Percentiles rank a stretch among this genome's conserved stretches.
Evolutionary conservation across 2,888 invertebrate species (phyloP).

Genomic region (Drymonia ruficornis): DNA sequence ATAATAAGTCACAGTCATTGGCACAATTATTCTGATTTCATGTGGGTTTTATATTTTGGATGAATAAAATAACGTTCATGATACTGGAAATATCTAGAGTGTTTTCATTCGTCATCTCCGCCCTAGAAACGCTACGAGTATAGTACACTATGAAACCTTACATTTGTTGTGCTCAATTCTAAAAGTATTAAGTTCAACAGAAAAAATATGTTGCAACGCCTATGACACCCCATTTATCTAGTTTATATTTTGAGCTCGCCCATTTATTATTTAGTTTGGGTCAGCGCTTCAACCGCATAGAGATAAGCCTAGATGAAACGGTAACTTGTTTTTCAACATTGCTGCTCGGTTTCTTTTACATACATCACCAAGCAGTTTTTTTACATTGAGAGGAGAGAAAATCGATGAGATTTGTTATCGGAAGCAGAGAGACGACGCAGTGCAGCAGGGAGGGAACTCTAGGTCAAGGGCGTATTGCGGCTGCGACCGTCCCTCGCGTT

Average conservation of each 20-base stretch:
- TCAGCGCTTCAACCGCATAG: conserved; percentile 1
- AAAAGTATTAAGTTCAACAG: conserved; percentile 13
- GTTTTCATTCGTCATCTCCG: conserved; percentile 35
- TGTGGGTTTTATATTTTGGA: conserved; percentile 30
- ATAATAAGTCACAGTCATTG: conserved; percentile 25
- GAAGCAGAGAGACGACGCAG: conserved; percentile 38
- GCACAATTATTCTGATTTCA: conserved; percentile 26
- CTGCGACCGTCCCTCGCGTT: conserved; percentile 46
- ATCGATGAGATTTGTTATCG: conserved; percentile 10
- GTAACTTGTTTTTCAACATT: conserved; percentile 17
- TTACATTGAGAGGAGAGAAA: not conserved
- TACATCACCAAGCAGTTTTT: not conserved
- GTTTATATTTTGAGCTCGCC: conserved; percentile 14
- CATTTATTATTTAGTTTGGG: conserved; percentile 13
- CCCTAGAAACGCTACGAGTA: conserved; percentile 32
- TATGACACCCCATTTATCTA: conserved; percentile 11
- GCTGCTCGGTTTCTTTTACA: not conserved
- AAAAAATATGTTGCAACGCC: conserved; percentile 14
- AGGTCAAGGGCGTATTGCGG: conserved; percentile 70
- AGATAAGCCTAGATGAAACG: not conserved
- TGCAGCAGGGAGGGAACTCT: conserved; percentile 44
- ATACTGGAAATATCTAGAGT: conserved; percentile 39
- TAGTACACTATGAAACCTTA: conserved; percentile 23
- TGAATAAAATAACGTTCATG: conserved; percentile 23
- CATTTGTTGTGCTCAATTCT: conserved; percentile 22